Base-by-base conservation (phyloP, 2,113 vertebrate genomes). In the Gopherus evgoodei region DNA sequence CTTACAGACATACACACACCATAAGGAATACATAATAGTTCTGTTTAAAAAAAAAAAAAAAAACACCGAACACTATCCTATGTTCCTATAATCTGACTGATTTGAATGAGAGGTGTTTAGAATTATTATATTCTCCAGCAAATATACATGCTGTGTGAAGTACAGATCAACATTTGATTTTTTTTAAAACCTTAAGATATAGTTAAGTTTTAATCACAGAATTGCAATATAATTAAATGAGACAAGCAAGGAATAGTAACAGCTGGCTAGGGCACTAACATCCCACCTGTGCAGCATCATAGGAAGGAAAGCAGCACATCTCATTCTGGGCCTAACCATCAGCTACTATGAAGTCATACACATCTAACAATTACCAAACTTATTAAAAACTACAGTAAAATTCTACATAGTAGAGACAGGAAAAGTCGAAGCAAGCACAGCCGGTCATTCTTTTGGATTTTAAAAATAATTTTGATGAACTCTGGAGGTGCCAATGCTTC, bases 11-110 rank as follows among this genome's bases (percentile, higher is more conserved):
- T 11, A 0, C 11, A 21, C 4, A n/a, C n/a, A 35, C 11, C 59
- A 3, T 21, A 53, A 44, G 81, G 80, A 83, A 31, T 0, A 3
- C 16, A 65, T 35, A 31, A 2, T 0, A 52, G 80, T 50, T 79
- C 42, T 87, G 22, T 53, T 87, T 62, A 35, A 75, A 69, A 88
- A n/a, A 31, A 27, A 9, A 27, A 9, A 69, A 27, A 24, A 52
- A 52, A 5, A 54, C 53, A 62, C 29, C 31, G 29, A 31, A 62
- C 57, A 62, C 62, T 62, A 62, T 62, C 31, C 62, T 65, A 65
- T 65, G 62, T 65, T 65, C 31, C 62, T 35, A 35, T 65, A 31
- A 6, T 65, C 62, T 65, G 62, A 35, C 13, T 65, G 31, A 65
- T 16, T 65, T 65, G 62, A 62, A 62, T 65, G 7, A 65, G 31